phyloP scores from a whole-genome alignment of 37 sponge, comb jelly and placozoan species.

The Sycon ciliatum region DNA sequence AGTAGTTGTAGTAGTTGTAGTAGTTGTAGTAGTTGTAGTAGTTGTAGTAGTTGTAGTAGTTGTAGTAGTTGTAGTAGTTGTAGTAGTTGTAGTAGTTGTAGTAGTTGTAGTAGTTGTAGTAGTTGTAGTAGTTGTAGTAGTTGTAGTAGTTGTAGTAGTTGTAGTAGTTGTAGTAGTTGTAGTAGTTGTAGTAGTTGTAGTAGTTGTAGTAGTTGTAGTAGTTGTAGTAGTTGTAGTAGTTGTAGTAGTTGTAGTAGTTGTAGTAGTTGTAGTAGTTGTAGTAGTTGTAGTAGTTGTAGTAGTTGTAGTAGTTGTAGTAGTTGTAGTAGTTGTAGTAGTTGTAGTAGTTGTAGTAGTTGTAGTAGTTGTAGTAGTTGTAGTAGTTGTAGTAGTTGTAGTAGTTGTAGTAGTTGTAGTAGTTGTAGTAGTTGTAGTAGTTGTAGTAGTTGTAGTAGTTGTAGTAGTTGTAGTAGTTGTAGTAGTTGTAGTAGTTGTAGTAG shows the following conservation, averaged over 20 bases:
- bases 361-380: constrained; percentile 8
- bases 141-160: constrained; percentile 6
- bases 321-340: constrained; percentile 6
- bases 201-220: constrained; percentile 6
- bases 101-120: constrained; percentile 8
- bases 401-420: constrained; percentile 8
- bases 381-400: constrained; percentile 6
- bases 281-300: constrained; percentile 8
- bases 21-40: constrained; percentile 6
- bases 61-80: constrained; percentile 8
- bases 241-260: constrained; percentile 8
- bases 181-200: constrained; percentile 8
- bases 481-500: constrained; percentile 8
- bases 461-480: constrained; percentile 8
- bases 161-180: constrained; percentile 8
- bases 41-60: constrained; percentile 8
- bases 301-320: constrained; percentile 8
- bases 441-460: constrained; percentile 6
- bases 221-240: constrained; percentile 8
- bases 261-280: constrained; percentile 6
- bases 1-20: constrained; percentile 8
- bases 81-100: constrained; percentile 6
- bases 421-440: constrained; percentile 8
- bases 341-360: constrained; percentile 8
- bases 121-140: constrained; percentile 8